phyloP scores from a whole-genome alignment of 2,888 invertebrate genomes.

The Zele albiditarsus region DNA sequence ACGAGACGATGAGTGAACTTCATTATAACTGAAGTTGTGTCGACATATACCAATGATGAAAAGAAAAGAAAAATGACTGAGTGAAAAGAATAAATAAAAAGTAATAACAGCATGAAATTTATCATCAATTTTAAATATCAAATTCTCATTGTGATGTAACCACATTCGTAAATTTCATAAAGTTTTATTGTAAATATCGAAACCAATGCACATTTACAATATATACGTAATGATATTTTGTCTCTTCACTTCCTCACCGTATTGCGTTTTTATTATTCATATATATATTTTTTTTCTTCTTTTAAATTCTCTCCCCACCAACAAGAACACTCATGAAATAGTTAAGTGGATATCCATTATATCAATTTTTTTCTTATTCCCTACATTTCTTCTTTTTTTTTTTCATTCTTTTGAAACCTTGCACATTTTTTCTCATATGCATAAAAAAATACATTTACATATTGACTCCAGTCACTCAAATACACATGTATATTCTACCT shows the following conservation, averaged over 20 bases:
- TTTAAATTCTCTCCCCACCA: neutral
- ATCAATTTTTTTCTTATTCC: neutral
- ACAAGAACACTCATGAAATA: neutral
- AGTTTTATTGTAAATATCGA: neutral
- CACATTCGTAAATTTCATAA: neutral
- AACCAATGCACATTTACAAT: neutral
- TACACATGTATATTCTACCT: no score
- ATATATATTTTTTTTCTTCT: neutral
- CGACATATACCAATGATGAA: slow-evolving; percentile 18
- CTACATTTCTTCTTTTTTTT: neutral
- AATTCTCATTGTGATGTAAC: slow-evolving; percentile 13
- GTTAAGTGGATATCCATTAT: neutral
- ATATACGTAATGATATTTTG: neutral
- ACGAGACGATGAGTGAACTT: neutral
- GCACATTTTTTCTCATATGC: no score
- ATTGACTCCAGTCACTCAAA: no score
- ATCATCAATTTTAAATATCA: slow-evolving; percentile 12
- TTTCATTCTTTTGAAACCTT: neutral
- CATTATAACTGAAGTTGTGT: slow-evolving; percentile 8
- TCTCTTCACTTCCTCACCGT: neutral
- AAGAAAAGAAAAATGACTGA: neutral
- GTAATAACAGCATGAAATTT: neutral
- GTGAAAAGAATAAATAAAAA: no score
- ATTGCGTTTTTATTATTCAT: neutral
- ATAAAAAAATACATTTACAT: no score